phyloP scores from a whole-genome alignment of 2,113 vertebrate species.

The Mastomys coucha region DNA sequence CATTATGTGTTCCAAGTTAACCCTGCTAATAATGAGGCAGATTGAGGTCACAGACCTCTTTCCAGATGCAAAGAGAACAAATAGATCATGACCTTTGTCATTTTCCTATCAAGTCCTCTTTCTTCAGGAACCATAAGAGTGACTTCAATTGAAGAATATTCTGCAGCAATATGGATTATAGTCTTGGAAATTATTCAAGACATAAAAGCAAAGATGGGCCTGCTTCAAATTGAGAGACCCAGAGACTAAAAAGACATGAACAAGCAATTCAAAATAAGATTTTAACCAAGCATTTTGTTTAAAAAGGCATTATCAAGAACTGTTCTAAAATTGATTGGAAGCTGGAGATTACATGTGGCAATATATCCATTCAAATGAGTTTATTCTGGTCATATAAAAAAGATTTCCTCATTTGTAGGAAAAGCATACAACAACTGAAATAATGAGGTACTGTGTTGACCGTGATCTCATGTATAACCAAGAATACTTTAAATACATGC shows the following conservation, averaged over 20 bases:
- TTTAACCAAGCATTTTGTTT: neutral
- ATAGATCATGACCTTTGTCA: neutral
- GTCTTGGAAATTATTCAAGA: neutral
- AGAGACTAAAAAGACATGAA: neutral
- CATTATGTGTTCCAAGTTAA: neutral
- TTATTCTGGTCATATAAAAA: neutral
- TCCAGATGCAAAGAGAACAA: neutral
- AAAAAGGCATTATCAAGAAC: neutral
- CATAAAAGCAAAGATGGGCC: neutral
- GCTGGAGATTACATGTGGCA: neutral
- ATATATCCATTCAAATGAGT: neutral
- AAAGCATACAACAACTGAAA: neutral
- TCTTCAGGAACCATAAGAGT: neutral
- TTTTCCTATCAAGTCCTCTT: neutral
- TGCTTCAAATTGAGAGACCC: neutral
- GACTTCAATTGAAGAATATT: neutral
- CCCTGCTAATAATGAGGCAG: neutral
- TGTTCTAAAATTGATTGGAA: neutral
- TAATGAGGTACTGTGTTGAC: neutral
- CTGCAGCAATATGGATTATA: neutral
- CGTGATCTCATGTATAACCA: neutral
- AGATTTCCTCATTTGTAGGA: neutral
- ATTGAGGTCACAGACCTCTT: neutral
- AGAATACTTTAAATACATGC: neutral
- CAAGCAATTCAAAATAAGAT: neutral